These are phyloP conservation scores for Drosophila kanekoi DNA, from an alignment of 2,888 invertebrate species.

Conservation along the genomic window DNA sequence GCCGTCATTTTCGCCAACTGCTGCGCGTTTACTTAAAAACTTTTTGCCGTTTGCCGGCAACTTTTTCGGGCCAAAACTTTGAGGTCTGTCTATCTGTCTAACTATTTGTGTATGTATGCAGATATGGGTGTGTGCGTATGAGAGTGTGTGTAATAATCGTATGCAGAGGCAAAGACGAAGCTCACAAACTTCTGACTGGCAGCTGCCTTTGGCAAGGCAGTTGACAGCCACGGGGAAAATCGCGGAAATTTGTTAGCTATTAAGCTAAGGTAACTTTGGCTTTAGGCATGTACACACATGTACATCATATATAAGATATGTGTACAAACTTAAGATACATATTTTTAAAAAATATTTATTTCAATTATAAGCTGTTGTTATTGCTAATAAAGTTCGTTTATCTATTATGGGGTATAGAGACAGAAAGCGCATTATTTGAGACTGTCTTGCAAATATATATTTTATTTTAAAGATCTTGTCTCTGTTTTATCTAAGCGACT, in stretches of 20 bases:
- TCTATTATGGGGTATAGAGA: too few species aligned
- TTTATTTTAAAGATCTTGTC: too few species aligned
- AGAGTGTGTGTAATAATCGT: constrained; percentile 43
- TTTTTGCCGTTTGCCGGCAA: constrained; percentile 49
- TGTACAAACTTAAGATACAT: too few species aligned
- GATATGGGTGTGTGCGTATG: constrained; percentile 1
- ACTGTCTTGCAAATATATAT: too few species aligned
- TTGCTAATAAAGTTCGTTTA: too few species aligned
- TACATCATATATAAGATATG: constrained; percentile 2
- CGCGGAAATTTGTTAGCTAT: constrained; percentile 39
- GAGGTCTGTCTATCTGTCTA: constrained; percentile 45
- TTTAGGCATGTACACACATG: constrained; percentile 14
- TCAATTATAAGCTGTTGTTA: too few species aligned
- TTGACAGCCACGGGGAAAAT: constrained; percentile 48
- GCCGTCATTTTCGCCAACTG: constrained; percentile 17
- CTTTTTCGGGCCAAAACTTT: constrained; percentile 53
- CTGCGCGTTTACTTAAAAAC: constrained; percentile 53
- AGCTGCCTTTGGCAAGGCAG: constrained; percentile 50
- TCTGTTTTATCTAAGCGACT: too few species aligned
- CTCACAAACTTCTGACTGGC: constrained; percentile 51
- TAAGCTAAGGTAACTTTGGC: constrained; percentile 20
- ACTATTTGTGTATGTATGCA: constrained; percentile 29
- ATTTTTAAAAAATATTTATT: too few species aligned
- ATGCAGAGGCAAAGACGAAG: constrained; percentile 31
- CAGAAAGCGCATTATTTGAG: too few species aligned